Evolutionary conservation across 2,797 vertebrate genomes (phyloP).

Genomic region (Helostoma temminkii): DNA sequence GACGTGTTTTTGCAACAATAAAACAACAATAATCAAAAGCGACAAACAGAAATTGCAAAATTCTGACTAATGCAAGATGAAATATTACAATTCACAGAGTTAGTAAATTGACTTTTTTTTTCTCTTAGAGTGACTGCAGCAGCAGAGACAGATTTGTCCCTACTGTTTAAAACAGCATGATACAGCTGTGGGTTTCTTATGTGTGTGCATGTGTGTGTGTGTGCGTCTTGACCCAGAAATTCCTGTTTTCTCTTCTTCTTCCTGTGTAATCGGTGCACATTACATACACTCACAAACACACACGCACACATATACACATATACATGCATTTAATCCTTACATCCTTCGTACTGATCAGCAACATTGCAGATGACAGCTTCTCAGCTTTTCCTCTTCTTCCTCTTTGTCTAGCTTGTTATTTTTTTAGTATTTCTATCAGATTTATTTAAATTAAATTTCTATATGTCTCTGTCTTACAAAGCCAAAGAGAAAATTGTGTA

Average conservation of each 20-base stretch:
- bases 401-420: too few relatives aligned
- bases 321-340: too few relatives aligned
- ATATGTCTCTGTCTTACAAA: neutral
- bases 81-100: conserved; percentile 57
- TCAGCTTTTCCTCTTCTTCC: conserved; percentile 38
- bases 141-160: conserved; percentile 43
- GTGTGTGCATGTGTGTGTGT: conserved; percentile 17
- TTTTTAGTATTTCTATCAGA: too few relatives aligned
- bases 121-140: conserved; percentile 20
- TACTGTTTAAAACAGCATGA: conserved; percentile 53
- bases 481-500: neutral
- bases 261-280: conserved; percentile 46
- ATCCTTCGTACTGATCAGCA: conserved; percentile 57
- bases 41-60: conserved; percentile 62
- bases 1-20: conserved; percentile 21
- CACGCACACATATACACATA: conserved; percentile 14
- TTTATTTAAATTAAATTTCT: conserved; percentile 7
- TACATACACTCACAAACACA: conserved; percentile 7
- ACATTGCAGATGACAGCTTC: conserved; percentile 70
- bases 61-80: conserved; percentile 42
- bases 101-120: conserved; percentile 40
- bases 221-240: conserved; percentile 56
- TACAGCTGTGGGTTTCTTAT: conserved; percentile 22
- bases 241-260: conserved; percentile 38
- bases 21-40: conserved; percentile 41